These are phyloP conservation scores for Gambusia yucatana DNA, from an alignment of 2,797 vertebrate species.

Conservation along the genomic window DNA sequence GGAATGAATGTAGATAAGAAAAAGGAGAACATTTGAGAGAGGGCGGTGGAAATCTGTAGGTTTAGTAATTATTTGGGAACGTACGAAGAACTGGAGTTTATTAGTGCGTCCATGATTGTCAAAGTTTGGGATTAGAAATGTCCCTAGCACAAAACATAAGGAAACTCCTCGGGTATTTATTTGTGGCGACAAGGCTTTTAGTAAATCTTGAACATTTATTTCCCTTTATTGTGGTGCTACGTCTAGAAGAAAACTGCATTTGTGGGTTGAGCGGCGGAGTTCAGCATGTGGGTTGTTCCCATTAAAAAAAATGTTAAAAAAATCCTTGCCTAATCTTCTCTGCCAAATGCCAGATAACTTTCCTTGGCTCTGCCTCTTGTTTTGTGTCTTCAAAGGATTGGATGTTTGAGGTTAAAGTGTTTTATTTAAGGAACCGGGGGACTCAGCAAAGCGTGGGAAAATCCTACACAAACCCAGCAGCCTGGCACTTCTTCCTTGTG, in stretches of 20 bases:
- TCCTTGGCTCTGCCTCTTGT: not conserved
- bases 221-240: not conserved
- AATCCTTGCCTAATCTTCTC: not conserved
- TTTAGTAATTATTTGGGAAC: not conserved
- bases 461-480: not conserved
- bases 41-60: not conserved
- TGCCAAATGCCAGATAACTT: not conserved
- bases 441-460: not conserved
- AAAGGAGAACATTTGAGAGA: constrained; percentile 10
- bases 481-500: not conserved
- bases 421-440: not conserved
- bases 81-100: not conserved
- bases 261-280: not conserved
- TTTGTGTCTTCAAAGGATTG: not conserved
- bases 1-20: constrained; percentile 33
- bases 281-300: not conserved
- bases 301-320: not conserved
- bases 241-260: not conserved
- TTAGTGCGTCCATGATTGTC: not conserved
- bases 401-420: not conserved
- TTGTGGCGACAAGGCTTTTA: not conserved
- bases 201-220: not conserved
- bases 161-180: not conserved
- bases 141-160: not conserved
- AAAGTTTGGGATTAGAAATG: constrained; percentile 32